Evolutionary conservation across 2,797 vertebrate species (phyloP).

Genomic region (Lacerta viridis): DNA sequence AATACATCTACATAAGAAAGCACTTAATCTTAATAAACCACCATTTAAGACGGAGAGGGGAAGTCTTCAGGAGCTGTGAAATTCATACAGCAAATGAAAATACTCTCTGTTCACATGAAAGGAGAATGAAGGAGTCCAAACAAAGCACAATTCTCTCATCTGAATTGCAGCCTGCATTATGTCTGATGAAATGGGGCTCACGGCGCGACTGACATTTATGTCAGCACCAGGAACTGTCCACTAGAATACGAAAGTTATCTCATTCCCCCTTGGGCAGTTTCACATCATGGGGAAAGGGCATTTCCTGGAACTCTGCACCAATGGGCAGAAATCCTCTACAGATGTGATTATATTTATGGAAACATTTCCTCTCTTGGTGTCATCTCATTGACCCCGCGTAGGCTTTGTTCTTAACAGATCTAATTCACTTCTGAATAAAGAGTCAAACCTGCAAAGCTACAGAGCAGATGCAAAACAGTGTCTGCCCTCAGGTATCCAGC

Average conservation of each 20-base stretch:
- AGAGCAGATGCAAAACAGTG: no score
- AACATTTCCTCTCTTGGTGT: conserved; percentile 56
- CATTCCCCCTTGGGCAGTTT: conserved; percentile 69
- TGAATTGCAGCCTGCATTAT: conserved; percentile 70
- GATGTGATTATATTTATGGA: conserved; percentile 75
- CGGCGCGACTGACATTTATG: conserved; percentile 63
- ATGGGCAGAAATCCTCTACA: conserved; percentile 59
- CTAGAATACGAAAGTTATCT: conserved; percentile 71
- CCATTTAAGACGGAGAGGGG: conserved; percentile 76
- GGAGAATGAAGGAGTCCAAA: conserved; percentile 71
- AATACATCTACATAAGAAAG: conserved; percentile 79
- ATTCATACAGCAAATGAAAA: conserved; percentile 79
- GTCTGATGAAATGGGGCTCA: conserved; percentile 72
- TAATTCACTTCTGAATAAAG: no score
- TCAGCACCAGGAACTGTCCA: conserved; percentile 67
- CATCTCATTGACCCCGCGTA: background rate
- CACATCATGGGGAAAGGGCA: conserved; percentile 69
- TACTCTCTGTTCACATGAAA: conserved; percentile 71
- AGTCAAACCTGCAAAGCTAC: no score
- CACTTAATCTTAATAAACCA: conserved; percentile 82
- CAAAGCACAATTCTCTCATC: conserved; percentile 71
- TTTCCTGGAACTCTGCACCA: conserved; percentile 75
- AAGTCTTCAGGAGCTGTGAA: conserved; percentile 74
- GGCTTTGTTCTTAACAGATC: no score
- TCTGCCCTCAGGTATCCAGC: background rate